A percentile compares a stretch with the other conserved stretches of the same genome.
These are phyloP conservation scores for Danio rerio DNA, from an alignment of 2,113 vertebrate genomes.

Conservation along the genomic window DNA sequence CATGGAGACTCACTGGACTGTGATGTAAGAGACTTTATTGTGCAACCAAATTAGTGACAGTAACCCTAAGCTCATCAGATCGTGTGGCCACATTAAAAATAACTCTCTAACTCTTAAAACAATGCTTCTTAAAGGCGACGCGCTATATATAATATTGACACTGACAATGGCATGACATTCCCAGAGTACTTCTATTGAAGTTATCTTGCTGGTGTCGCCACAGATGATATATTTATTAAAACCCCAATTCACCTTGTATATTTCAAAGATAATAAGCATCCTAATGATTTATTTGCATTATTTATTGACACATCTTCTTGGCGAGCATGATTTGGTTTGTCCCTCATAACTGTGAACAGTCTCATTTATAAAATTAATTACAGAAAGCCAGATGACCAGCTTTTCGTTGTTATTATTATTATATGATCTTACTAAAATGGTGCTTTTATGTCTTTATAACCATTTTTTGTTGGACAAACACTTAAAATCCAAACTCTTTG, in stretches of 20 bases:
- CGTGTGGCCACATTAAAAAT: neutral
- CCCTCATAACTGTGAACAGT: neutral
- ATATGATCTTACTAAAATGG: neutral
- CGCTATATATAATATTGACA: neutral
- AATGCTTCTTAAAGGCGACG: neutral
- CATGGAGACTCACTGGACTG: neutral
- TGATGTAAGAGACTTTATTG: constrained; percentile 39
- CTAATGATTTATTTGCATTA: neutral
- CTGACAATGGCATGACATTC: constrained; percentile 1
- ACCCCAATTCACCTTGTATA: neutral
- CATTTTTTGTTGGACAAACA: neutral
- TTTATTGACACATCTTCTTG: neutral
- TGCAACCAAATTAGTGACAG: constrained; percentile 13
- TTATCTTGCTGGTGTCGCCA: neutral
- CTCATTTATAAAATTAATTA: neutral
- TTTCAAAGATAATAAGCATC: neutral
- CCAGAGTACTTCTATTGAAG: neutral
- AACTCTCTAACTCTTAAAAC: constrained; percentile 10
- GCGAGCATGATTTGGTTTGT: neutral
- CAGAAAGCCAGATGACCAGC: neutral
- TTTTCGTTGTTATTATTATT: neutral
- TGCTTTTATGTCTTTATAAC: neutral
- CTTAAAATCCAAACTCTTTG: neutral
- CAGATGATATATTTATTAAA: neutral
- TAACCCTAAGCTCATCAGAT: constrained; percentile 27